Evolutionary conservation across 2,888 invertebrate genomes (phyloP).

Genomic region (Patella depressa): DNA sequence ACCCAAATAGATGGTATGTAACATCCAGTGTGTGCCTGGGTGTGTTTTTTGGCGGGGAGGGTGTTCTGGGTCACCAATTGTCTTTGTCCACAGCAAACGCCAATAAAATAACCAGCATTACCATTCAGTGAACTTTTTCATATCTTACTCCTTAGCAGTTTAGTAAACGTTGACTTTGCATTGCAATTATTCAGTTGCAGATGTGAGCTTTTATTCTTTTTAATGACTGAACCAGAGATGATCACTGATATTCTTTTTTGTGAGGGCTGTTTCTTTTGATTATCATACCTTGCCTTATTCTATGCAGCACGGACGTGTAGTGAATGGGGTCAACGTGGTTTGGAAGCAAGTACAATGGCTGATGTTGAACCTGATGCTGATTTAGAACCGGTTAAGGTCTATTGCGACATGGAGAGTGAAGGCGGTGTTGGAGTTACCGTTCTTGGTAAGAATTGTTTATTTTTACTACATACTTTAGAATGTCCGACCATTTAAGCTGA

Average conservation of each 20-base stretch:
- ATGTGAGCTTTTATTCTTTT: too few relatives aligned
- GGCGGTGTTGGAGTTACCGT: constrained; percentile 57
- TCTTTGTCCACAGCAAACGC: too few relatives aligned
- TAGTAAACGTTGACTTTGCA: too few relatives aligned
- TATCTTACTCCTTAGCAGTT: too few relatives aligned
- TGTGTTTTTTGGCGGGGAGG: neutral
- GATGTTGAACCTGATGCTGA: constrained; percentile 53
- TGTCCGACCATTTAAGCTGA: neutral
- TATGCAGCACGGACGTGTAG: constrained; percentile 42
- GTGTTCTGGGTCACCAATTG: neutral
- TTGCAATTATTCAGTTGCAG: too few relatives aligned
- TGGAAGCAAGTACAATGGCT: constrained; percentile 40
- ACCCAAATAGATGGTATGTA: too few relatives aligned
- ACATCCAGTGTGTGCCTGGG: neutral
- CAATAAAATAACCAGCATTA: too few relatives aligned
- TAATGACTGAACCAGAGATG: too few relatives aligned
- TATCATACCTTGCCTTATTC: too few relatives aligned
- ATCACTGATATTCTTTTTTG: too few relatives aligned
- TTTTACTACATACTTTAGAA: neutral
- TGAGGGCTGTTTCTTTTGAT: too few relatives aligned
- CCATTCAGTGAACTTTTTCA: too few relatives aligned
- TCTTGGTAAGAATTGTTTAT: constrained; percentile 46
- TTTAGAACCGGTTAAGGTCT: constrained; percentile 40
- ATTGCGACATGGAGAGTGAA: constrained; percentile 57
- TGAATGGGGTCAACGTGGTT: constrained; percentile 49